Base-by-base conservation (phyloP, 2,797 vertebrate species). In the Phrynocephalus forsythii region DNA sequence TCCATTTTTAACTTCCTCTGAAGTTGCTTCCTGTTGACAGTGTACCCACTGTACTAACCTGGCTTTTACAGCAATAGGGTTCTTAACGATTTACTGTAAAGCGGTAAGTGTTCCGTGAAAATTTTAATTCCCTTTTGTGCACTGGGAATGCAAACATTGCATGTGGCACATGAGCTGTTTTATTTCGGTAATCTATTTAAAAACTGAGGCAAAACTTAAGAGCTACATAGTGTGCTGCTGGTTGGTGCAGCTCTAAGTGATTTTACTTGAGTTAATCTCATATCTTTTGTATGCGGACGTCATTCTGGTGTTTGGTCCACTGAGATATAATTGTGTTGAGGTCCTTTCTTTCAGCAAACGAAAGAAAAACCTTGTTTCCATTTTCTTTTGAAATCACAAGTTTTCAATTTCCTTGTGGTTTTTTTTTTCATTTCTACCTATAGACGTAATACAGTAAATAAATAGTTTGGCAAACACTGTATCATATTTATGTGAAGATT, bases 161-260 rank as follows among this genome's bases (percentile, higher is more conserved):
- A 30, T 79, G 28, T 18, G 38, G 13, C 75, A 52, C 67, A n/a
- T 22, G 5, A 18, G 22, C 30, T 87, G 89, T 52, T 79, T 87
- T 90, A 91, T 92, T 94, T 94, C 91, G 89, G 33, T 86, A 83
- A 90, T 60, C 6, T 77, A 75, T 91, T 92, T 90, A 86, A 85
- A 79, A 90, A 73, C 33, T 48, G 83, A 82, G 84, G 33, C 52
- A 38, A 0, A 48, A 30, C 88, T 83, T 83, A n/a, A 89, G 87
- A 84, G 24, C 0, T 76, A 63, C 38, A 10, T 66, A 81, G 83
- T 30, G 79, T 85, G 38, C 8, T 33, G 33, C 1, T 83, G 28
- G 33, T 78, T 48, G 28, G 6, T n/a, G 66, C 15, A 30, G 66
- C 89, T 90, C 85, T 22, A 50, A 7, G n/a, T 11, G 72, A 82